Percentiles rank a stretch among this genome's conserved stretches.
Evolutionary conservation across 2,797 vertebrate species (phyloP).

Genomic region (Acrossocheilus wenchowensis): DNA sequence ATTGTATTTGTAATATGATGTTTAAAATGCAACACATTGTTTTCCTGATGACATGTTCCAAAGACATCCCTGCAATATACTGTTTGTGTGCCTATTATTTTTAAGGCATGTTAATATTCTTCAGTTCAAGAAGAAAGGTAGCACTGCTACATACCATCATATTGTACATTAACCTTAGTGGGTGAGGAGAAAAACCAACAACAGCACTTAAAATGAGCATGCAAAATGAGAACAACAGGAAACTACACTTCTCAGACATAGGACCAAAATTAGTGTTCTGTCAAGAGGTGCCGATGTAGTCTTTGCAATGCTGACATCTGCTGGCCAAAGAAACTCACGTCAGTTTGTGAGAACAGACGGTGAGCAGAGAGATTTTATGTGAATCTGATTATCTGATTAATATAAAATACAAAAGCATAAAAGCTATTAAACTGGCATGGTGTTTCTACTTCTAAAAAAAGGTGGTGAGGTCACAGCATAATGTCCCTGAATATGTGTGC

Average conservation of each 20-base stretch:
- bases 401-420: background rate
- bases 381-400: background rate
- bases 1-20: background rate
- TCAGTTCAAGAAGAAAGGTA: background rate
- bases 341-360: background rate
- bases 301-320: constrained; percentile 74
- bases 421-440: background rate
- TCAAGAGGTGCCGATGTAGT: background rate
- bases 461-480: background rate
- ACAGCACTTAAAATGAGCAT: background rate
- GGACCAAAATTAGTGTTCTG: background rate
- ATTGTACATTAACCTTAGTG: background rate
- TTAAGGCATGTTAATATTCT: background rate
- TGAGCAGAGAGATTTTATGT: background rate
- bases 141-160: background rate
- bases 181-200: background rate
- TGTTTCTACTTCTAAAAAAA: background rate
- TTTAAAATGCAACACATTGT: background rate
- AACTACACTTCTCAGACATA: background rate
- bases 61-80: background rate
- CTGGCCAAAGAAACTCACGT: constrained; percentile 59
- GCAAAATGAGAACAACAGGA: background rate
- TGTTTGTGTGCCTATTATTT: background rate
- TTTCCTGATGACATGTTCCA: background rate
- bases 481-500: constrained; percentile 10